Conservation (phyloP, 2,888 invertebrate genomes). For the Ectobius pallidus region DNA sequence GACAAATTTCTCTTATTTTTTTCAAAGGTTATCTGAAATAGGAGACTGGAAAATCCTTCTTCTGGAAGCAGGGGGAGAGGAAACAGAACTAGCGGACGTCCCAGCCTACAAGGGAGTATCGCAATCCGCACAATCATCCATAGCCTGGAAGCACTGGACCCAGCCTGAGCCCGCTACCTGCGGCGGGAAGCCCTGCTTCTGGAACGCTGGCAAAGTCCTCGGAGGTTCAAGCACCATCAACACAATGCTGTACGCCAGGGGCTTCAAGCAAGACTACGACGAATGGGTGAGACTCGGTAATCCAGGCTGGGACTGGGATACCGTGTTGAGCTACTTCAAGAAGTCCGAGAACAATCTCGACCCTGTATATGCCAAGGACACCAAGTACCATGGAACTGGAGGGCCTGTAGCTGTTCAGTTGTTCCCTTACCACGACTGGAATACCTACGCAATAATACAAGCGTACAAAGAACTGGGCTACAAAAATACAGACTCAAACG, state of each 20-base stretch:
- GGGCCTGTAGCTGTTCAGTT: neutral
- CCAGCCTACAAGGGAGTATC: neutral
- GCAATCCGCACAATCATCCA: neutral
- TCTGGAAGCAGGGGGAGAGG: neutral
- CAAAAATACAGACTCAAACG: neutral
- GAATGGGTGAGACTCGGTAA: neutral
- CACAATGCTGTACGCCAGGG: neutral
- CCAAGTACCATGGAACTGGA: neutral
- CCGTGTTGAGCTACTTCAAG: neutral
- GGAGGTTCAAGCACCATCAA: conserved; percentile 3
- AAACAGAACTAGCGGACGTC: neutral
- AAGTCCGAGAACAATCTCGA: conserved; percentile 8
- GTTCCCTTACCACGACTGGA: neutral
- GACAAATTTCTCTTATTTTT: too few relatives aligned
- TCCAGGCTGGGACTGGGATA: neutral
- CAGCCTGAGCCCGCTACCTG: conserved; percentile 11
- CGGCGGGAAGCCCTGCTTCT: neutral
- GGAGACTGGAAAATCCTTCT: neutral
- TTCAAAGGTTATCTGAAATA: neutral
- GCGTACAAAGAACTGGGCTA: neutral
- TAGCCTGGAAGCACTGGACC: neutral
- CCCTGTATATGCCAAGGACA: neutral
- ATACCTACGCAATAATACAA: neutral
- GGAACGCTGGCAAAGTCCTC: neutral
- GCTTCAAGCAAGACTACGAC: conserved; percentile 6